A percentile compares a stretch with the other conserved stretches of the same genome.
These are phyloP conservation scores for Nylanderia fulva DNA, from an alignment of 1,140 invertebrate species.

Conservation along the genomic window DNA sequence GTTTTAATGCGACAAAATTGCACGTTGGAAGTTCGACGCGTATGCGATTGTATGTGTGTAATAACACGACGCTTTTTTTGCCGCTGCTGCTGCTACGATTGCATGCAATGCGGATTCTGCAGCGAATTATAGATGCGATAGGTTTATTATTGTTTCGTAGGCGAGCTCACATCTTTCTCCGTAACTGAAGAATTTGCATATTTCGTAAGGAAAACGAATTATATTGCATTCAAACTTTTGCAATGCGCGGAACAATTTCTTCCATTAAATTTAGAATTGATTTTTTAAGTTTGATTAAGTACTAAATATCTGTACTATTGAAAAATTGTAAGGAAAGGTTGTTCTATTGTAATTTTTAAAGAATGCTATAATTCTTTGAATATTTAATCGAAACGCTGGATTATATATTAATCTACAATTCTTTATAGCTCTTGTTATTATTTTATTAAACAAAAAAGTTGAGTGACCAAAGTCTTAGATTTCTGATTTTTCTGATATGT, in stretches of 20 bases:
- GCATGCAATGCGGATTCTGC: constrained; percentile 29
- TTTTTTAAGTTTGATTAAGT: too few species aligned
- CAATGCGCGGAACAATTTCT: too few species aligned
- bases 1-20: constrained; percentile 52
- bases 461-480: neutral
- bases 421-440: neutral
- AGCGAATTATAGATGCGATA: constrained; percentile 7
- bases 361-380: neutral
- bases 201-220: neutral
- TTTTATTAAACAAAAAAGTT: neutral
- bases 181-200: neutral
- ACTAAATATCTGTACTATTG: neutral
- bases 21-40: neutral
- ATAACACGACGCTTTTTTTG: constrained; percentile 11
- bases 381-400: neutral
- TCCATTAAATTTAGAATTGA: neutral
- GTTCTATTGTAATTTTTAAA: neutral
- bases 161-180: neutral
- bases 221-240: too few species aligned
- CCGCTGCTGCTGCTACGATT: too few species aligned
- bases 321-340: neutral
- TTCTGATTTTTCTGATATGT: neutral
- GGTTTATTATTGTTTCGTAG: constrained; percentile 12
- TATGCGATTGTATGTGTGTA: constrained; percentile 8
- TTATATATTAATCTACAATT: neutral